phyloP scores from a whole-genome alignment of 2,797 vertebrate species.

The Merluccius polli region DNA sequence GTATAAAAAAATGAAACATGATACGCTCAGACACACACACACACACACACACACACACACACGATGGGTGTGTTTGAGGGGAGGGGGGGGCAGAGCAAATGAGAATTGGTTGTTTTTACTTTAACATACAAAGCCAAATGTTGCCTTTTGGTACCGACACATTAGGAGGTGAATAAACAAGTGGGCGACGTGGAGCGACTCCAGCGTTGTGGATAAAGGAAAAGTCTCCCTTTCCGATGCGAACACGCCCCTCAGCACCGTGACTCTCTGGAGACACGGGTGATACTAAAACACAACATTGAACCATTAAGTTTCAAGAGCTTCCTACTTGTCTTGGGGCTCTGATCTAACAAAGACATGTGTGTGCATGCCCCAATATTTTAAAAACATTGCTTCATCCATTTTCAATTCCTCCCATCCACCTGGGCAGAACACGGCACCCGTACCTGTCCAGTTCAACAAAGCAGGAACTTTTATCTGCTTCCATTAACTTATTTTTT shows the following conservation, averaged over 20 bases:
- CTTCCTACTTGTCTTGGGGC: conserved; percentile 42
- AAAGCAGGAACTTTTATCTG: conserved; percentile 14
- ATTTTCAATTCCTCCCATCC: conserved; percentile 21
- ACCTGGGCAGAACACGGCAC: conserved; percentile 34
- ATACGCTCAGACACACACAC: no score
- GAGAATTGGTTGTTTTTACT: no score
- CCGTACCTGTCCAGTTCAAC: conserved; percentile 6
- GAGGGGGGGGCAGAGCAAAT: no score
- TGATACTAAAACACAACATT: conserved; percentile 24
- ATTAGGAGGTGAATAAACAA: background rate
- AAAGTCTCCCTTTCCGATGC: conserved; percentile 21
- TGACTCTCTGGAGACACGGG: conserved; percentile 15
- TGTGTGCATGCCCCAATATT: conserved; percentile 53
- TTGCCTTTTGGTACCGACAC: background rate
- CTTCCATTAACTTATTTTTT: conserved; percentile 14
- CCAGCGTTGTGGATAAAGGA: conserved; percentile 9
- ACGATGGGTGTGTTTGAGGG: no score
- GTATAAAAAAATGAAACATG: no score
- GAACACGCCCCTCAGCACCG: background rate
- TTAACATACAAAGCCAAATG: no score
- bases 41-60: no score
- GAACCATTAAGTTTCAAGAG: conserved; percentile 45
- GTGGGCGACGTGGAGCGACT: background rate
- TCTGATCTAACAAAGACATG: conserved; percentile 62
- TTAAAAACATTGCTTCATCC: conserved; percentile 35